These are phyloP conservation scores for Zhengitettix transpicula DNA, from an alignment of 2,888 invertebrate genomes.

Conservation along the genomic window DNA sequence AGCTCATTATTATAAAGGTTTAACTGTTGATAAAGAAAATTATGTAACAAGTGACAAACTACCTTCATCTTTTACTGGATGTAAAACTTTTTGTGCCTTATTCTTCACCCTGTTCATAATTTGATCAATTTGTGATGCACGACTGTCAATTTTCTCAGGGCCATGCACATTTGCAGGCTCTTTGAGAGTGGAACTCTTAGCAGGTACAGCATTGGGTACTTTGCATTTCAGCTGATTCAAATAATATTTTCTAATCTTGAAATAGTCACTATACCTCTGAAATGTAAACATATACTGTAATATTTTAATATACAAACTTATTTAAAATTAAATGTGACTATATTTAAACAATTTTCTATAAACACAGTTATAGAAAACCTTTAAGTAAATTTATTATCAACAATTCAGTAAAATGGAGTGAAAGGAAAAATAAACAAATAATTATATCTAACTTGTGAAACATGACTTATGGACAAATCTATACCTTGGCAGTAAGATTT, in stretches of 20 bases:
- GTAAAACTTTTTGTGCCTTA: slow-evolving; percentile 34
- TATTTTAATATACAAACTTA: too few relatives aligned
- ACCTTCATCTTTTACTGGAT: slow-evolving; percentile 11
- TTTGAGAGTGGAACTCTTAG: neutral
- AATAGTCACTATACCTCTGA: neutral
- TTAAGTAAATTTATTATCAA: too few relatives aligned
- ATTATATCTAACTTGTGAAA: neutral
- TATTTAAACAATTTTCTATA: too few relatives aligned
- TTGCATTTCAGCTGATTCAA: neutral
- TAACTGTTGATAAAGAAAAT: too few relatives aligned
- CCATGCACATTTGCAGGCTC: too few relatives aligned
- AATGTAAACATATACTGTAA: too few relatives aligned
- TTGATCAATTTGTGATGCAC: neutral
- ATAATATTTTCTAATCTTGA: neutral
- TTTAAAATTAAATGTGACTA: too few relatives aligned
- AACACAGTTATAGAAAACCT: too few relatives aligned
- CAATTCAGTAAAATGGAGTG: too few relatives aligned
- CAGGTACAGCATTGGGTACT: neutral
- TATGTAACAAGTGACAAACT: too few relatives aligned
- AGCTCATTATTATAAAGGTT: too few relatives aligned
- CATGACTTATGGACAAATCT: slow-evolving; percentile 4
- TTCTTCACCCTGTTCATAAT: slow-evolving; percentile 29
- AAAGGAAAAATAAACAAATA: too few relatives aligned
- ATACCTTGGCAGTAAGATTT: slow-evolving; percentile 39
- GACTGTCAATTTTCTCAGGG: neutral